A percentile compares a stretch with the other conserved stretches of the same genome.
Conservation (phyloP, 2,797 vertebrate genomes). For the Ambastaia sidthimunki region DNA sequence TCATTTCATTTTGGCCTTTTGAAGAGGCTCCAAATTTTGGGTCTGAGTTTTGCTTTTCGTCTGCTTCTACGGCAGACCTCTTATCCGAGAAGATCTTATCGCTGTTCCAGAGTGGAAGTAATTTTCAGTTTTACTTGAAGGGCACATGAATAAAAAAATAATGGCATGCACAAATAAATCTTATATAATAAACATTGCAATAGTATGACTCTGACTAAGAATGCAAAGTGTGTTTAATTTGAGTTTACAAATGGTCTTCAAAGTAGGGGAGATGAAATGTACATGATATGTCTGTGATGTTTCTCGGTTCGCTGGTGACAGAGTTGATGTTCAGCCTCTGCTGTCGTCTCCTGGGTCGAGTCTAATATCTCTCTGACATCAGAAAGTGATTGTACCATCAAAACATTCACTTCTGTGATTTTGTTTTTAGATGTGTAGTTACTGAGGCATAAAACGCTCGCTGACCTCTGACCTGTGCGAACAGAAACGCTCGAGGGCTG, state of each 20-base stretch:
- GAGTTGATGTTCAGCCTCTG: background rate
- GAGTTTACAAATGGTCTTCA: background rate
- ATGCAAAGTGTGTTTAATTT: background rate
- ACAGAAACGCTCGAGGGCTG: background rate
- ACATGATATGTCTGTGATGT: background rate
- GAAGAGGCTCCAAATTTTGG: no score
- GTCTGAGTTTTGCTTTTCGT: no score
- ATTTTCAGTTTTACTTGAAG: no score
- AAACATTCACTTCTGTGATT: background rate
- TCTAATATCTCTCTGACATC: background rate
- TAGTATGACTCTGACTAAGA: background rate
- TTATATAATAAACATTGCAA: background rate
- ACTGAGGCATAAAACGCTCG: background rate
- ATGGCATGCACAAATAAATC: no score
- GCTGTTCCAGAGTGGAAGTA: no score
- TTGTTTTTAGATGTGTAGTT: background rate
- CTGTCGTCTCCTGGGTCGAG: background rate
- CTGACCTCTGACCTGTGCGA: slow-evolving; percentile 7
- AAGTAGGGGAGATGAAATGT: background rate
- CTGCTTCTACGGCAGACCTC: no score
- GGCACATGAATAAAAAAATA: no score
- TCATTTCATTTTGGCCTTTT: no score
- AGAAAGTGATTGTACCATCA: slow-evolving; percentile 2
- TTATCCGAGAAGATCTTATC: no score
- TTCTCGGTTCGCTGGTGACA: background rate